Evolutionary conservation across 2,888 invertebrate genomes (phyloP), one percentile per base, ranked within the genome.

Genomic region (Thalpophila matura): DNA sequence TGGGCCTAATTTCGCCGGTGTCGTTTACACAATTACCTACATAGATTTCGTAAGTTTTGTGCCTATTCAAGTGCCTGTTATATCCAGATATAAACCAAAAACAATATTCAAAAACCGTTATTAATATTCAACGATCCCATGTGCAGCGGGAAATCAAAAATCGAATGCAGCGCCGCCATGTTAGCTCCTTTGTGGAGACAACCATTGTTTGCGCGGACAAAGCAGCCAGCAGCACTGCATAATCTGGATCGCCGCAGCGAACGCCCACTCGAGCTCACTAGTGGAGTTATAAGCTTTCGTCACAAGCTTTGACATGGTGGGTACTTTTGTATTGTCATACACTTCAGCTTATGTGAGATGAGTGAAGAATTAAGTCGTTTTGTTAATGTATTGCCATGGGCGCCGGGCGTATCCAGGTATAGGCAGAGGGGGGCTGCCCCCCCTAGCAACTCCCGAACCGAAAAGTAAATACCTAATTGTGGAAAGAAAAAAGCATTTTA

Each of bases 201-300:
- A 20, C 26, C 50, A 73, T 73, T 73, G 73, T 73, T 73, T 69
- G 64, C 42, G 4, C 42, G 59, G 33, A 74, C 74, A 79, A 77
- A 79, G 63, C 51, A n/a, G 53, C 20, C n/a, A n/a, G n/a, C n/a
- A n/a, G 31, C 18, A 37, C 66, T 64, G 71, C 69, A 74, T 70
- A 70, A 70, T 75, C 64, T 58, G 51, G 42, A 40, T 42, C 46
- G 47, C 29, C 35, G 33, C 31, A 29, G 37, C 49, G 16, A 16
- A 46, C 56, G 35, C 38, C 50, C 59, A 64, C 64, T 72, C 51
- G 68, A 68, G 60, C 49, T 33, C 64, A 40, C 40, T 46, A 18
- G 12, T 9, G 55, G 53, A 54, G 35, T 31, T 24, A 43, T n/a
- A 37, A 63, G 45, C 53, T 54, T 26, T 31, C 22, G 24, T 10